A percentile compares a stretch with the other conserved stretches of the same genome.
Conservation (phyloP, 2,888 invertebrate genomes). For the Cephus sareptanus region DNA sequence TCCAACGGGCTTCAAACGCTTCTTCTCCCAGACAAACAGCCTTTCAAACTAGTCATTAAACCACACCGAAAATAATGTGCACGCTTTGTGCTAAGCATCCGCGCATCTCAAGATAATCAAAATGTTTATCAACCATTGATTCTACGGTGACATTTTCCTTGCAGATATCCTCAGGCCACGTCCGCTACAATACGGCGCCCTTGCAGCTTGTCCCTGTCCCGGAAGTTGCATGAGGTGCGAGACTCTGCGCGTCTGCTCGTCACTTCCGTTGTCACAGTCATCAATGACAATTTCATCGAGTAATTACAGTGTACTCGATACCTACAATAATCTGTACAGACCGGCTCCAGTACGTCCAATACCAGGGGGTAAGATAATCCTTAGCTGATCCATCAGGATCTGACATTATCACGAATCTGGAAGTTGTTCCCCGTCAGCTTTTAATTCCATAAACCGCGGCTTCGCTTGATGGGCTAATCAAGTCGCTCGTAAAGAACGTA, state of each 20-base stretch:
- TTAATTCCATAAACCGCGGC: not conserved
- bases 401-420: not conserved
- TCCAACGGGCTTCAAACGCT: not conserved
- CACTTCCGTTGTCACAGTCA: slow-evolving; percentile 29
- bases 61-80: not conserved
- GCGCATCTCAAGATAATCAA: not conserved
- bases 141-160: slow-evolving; percentile 1
- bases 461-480: not conserved
- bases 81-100: not conserved
- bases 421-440: not conserved
- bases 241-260: slow-evolving; percentile 33
- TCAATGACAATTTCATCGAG: slow-evolving; percentile 22
- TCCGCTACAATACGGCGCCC: slow-evolving; percentile 35
- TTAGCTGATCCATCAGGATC: not conserved
- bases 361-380: slow-evolving; percentile 46
- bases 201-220: slow-evolving; percentile 41
- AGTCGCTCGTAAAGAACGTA: slow-evolving; percentile 1
- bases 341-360: slow-evolving; percentile 51
- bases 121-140: slow-evolving; percentile 8
- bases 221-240: slow-evolving; percentile 47
- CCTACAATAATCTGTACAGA: slow-evolving; percentile 46
- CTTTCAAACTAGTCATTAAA: not conserved
- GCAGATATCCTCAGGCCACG: slow-evolving; percentile 38
- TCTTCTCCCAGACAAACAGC: not conserved
- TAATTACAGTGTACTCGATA: slow-evolving; percentile 37